Base-by-base conservation (phyloP, 2,797 vertebrate genomes). In the Buceros bicornis region DNA sequence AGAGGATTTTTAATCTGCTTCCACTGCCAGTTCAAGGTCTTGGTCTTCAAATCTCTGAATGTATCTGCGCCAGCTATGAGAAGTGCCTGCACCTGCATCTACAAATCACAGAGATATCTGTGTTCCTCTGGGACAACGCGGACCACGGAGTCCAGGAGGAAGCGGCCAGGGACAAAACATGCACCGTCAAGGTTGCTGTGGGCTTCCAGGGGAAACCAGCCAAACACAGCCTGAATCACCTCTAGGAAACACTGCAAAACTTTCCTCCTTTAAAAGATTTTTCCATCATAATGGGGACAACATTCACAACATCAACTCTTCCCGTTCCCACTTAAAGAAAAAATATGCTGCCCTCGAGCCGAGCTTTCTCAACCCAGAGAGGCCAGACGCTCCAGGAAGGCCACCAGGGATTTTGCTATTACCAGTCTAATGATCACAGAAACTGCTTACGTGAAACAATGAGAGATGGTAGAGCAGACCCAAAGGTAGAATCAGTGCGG, bases 401-500 rank as follows among this genome's bases (percentile, higher is more conserved):
- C 77, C 87, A 91, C 77, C 48, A 71, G 87, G 86, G 94, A 96
- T 91, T 84, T 19, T 60, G 58, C 77, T 90, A 66, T 95, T 94
- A 93, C 69, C 58, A 72, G 73, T n/a, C 87, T 95, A 93, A 95
- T 96, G 96, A 88, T 87, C 74, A 72, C 70, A 79, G 82, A 94
- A 94, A 95, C 91, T 15, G 85, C 87, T 91, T 82, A 79, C 66
- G 37, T 48, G 70, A 86, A 90, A 90, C 87, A 96, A 91, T 78
- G 79, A 47, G 69, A 88, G 79, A 76, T 35, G 31, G 53, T 78
- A 91, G 35, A 88, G 83, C 65, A 94, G 86, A 84, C 82, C 76
- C 89, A 95, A 90, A 96, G 84, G 95, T 96, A 95, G 95, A 93
- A 91, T 93, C 89, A 81, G 58, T n/a, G 58, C 83, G 77, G 93